A percentile compares a stretch with the other conserved stretches of the same genome.
Evolutionary conservation across 2,888 invertebrate species (phyloP).

Genomic region (Idaea aversata): DNA sequence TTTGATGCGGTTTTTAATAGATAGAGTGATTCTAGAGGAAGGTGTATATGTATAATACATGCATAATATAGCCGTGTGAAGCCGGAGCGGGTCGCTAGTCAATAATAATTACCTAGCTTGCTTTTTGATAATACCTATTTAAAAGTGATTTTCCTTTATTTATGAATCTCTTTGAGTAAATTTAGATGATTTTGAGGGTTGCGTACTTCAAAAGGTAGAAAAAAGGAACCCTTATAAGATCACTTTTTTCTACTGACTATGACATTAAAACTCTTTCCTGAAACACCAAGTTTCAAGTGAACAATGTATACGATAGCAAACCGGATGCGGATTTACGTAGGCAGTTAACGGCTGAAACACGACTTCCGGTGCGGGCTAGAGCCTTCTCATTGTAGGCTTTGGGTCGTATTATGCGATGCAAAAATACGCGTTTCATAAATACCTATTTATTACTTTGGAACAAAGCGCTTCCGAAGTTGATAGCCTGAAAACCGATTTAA

Average conservation of each 20-base stretch:
- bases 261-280: constrained; percentile 5
- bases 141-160: too few species aligned
- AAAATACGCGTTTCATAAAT: background rate
- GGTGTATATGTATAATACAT: too few species aligned
- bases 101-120: too few species aligned
- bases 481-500: background rate
- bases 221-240: too few species aligned
- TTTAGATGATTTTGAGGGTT: too few species aligned
- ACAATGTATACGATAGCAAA: constrained; percentile 52
- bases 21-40: too few species aligned
- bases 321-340: constrained; percentile 65
- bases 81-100: too few species aligned
- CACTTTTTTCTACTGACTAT: background rate
- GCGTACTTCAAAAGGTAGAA: too few species aligned
- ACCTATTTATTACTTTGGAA: background rate
- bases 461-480: background rate
- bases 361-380: constrained; percentile 65
- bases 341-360: constrained; percentile 65
- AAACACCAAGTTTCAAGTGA: constrained; percentile 21
- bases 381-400: constrained; percentile 42
- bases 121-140: too few species aligned
- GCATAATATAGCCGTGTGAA: too few species aligned
- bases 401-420: background rate
- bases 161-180: too few species aligned
- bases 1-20: too few species aligned